A percentile compares a stretch with the other conserved stretches of the same genome.
Evolutionary conservation across 2,888 invertebrate genomes (phyloP).

Genomic region (Cabera pusaria): DNA sequence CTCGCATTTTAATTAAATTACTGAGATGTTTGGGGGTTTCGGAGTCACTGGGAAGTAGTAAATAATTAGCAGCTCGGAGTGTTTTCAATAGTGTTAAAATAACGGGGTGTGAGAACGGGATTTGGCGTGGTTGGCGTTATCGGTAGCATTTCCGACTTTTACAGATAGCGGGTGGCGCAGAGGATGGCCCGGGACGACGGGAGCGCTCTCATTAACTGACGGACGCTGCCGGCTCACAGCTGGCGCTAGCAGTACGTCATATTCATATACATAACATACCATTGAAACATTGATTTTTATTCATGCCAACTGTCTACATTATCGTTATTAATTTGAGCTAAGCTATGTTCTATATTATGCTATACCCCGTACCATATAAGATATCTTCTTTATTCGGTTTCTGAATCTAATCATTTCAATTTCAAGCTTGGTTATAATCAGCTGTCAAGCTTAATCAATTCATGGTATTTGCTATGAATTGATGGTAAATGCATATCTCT

Average conservation of each 20-base stretch:
- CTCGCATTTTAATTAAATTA: conserved; percentile 76
- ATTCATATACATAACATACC: too few relatives aligned
- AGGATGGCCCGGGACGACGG: conserved; percentile 74
- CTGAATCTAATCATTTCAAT: too few relatives aligned
- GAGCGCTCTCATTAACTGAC: conserved; percentile 77
- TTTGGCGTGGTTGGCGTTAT: conserved; percentile 67
- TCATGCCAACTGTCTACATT: too few relatives aligned
- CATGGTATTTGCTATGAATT: too few relatives aligned
- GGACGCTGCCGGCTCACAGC: conserved; percentile 78
- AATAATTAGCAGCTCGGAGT: conserved; percentile 11
- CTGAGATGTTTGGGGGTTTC: conserved; percentile 25
- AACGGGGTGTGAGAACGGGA: conserved; percentile 32
- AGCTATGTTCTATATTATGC: too few relatives aligned
- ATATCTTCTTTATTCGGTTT: too few relatives aligned
- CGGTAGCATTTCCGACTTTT: conserved; percentile 76
- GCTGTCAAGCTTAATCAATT: too few relatives aligned
- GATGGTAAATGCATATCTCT: too few relatives aligned
- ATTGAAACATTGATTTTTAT: conserved; percentile 31
- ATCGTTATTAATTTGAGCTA: too few relatives aligned
- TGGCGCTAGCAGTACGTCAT: conserved; percentile 74
- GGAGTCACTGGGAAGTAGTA: conserved; percentile 6
- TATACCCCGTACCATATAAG: too few relatives aligned
- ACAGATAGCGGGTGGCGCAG: conserved; percentile 75
- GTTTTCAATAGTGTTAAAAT: conserved; percentile 7
- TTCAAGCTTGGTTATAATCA: too few relatives aligned